These are phyloP conservation scores for Acronicta psi DNA, from an alignment of 2,888 invertebrate species.

Conservation along the genomic window DNA sequence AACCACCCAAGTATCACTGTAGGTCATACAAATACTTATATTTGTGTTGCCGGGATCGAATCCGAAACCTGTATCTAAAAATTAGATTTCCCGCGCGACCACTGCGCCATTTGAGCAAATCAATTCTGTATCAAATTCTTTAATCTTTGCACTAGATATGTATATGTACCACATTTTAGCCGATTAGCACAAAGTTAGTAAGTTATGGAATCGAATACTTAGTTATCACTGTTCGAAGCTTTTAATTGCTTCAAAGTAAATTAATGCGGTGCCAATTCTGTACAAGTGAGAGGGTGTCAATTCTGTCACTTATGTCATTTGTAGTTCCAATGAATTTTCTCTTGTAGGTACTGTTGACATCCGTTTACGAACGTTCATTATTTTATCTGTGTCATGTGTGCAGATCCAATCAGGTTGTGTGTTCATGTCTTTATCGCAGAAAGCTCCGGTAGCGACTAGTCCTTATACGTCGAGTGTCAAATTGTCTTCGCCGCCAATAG, in stretches of 20 bases:
- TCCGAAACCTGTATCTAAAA: no score
- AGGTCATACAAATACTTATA: no score
- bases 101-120: no score
- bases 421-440: constrained; percentile 60
- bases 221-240: no score
- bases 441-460: constrained; percentile 60
- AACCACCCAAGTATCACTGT: no score
- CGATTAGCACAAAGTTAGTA: no score
- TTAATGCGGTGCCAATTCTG: neutral
- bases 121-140: no score
- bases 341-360: constrained; percentile 15
- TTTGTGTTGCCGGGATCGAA: no score
- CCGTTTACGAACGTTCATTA: constrained; percentile 19
- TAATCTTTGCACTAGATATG: no score
- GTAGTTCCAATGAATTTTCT: constrained; percentile 12
- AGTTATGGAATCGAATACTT: no score
- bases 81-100: no score
- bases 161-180: no score
- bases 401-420: constrained; percentile 51
- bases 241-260: neutral
- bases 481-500: constrained; percentile 47
- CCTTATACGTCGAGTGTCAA: constrained; percentile 72
- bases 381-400: constrained; percentile 58
- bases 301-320: constrained; percentile 17
- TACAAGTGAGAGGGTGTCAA: constrained; percentile 9